Percentiles rank a stretch among this genome's conserved stretches.
These are phyloP conservation scores for Cheilosia vernalis DNA, from an alignment of 2,888 invertebrate species.

Conservation along the genomic window DNA sequence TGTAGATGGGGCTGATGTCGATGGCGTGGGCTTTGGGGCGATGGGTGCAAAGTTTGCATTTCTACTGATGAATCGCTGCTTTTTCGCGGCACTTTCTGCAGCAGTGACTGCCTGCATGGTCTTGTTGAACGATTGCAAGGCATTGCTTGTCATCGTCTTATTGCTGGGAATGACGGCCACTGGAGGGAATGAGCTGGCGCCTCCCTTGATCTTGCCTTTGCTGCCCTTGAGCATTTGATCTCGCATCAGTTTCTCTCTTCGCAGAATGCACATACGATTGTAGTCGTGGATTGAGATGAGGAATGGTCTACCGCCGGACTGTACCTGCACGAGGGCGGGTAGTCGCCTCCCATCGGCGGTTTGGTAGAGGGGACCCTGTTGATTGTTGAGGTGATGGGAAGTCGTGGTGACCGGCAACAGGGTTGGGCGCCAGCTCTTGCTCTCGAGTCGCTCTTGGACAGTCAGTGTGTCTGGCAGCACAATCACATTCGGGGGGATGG, in stretches of 20 bases:
- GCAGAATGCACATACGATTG: constrained; percentile 90
- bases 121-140: constrained; percentile 52
- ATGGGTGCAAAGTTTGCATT: constrained; percentile 40
- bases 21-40: constrained; percentile 43
- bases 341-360: constrained; percentile 86
- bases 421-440: constrained; percentile 89
- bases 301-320: constrained; percentile 91
- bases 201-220: constrained; percentile 73
- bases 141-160: constrained; percentile 16
- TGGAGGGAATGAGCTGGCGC: constrained; percentile 3
- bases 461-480: constrained; percentile 82
- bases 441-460: constrained; percentile 83
- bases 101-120: constrained; percentile 53
- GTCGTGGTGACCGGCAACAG: constrained; percentile 87
- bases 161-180: constrained; percentile 62
- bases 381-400: constrained; percentile 78
- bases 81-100: constrained; percentile 47
- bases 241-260: constrained; percentile 87
- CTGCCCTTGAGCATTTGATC: constrained; percentile 84
- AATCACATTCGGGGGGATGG: constrained; percentile 81
- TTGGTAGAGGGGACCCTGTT: constrained; percentile 83
- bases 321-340: constrained; percentile 89
- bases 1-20: constrained; percentile 59
- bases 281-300: constrained; percentile 91
- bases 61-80: constrained; percentile 47